Base-by-base conservation (phyloP, 2,888 invertebrate species). In the Protonemura montana region DNA sequence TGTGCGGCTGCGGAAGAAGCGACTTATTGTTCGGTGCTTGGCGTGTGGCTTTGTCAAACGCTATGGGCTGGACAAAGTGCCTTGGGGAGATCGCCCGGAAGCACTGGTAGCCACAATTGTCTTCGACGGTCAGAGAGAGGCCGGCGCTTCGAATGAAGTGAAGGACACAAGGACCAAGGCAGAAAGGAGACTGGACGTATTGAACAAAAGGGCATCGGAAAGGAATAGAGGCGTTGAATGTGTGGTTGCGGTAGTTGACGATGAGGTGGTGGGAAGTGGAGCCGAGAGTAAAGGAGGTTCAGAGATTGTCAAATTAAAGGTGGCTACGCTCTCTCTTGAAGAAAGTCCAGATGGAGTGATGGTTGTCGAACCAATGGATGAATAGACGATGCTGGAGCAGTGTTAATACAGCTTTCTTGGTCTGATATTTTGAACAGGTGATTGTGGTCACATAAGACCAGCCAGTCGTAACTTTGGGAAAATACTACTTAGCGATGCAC, bases 81-180 rank as follows among this genome's bases (percentile, higher is more conserved):
- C 94, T 16, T 94, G 94, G 94, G 88, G 91, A 0, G 93, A 94
- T 85, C 92, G 91, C 88, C 90, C 91, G 0, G 92, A 93, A 88
- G 92, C 94, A 76, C 89, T 93, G 27, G 89, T 93, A 78, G 59
- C 59, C 59, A 59, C 59, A 2, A 1, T 21, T 21, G 59, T 59
- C 1, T 59, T 59, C 21, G 59, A 59, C 13, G 59, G 59, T 10
- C 59, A 59, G 16, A 21, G 16, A 16, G 59, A 59, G 13, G 21
- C 3, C 16, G 59, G 59, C 2, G 59, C 59, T 59, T 35, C 35
- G 35, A 35, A 35, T 6, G 35, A 10, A 21, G 59, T 59, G 16
- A 59, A 10, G 16, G 59, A 59, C 21, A 59, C 59, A 16, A 59
- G 59, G 21, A 59, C 6, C 59, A 59, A 59, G 59, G 59, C 7